Evolutionary conservation across 2,113 vertebrate genomes (phyloP).

Genomic region (Propithecus coquereli): DNA sequence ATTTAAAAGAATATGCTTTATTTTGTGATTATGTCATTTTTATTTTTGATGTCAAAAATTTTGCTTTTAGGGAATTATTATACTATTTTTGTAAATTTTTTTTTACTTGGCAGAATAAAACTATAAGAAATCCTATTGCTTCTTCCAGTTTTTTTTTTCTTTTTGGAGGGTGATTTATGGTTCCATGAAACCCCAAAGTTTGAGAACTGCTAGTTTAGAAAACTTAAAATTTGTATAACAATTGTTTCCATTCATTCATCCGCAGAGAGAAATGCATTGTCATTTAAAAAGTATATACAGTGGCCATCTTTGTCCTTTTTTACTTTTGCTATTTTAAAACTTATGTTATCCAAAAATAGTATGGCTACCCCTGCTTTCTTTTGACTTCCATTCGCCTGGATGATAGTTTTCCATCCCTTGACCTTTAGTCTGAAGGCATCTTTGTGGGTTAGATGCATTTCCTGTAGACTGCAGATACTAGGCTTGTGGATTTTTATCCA

Average conservation of each 20-base stretch:
- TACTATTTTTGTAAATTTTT: not conserved
- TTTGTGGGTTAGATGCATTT: too few relatives aligned
- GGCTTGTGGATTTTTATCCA: too few relatives aligned
- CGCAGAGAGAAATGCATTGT: not conserved
- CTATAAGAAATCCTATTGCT: not conserved
- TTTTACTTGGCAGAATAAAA: constrained; percentile 16
- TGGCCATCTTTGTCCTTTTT: too few relatives aligned
- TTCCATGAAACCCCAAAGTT: not conserved
- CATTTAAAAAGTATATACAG: not conserved
- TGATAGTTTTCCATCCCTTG: too few relatives aligned
- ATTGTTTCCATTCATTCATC: not conserved
- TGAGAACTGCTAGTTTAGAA: not conserved
- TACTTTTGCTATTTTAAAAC: too few relatives aligned
- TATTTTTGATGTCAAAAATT: not conserved
- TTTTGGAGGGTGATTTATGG: not conserved
- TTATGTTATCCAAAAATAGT: too few relatives aligned
- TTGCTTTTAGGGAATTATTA: constrained; percentile 5
- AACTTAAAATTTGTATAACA: not conserved
- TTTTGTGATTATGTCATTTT: not conserved
- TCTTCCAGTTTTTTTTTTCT: not conserved
- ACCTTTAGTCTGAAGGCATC: too few relatives aligned
- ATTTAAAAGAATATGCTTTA: not conserved
- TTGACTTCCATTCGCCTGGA: too few relatives aligned
- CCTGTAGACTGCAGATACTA: too few relatives aligned
- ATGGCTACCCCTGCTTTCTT: too few relatives aligned